phyloP scores from a whole-genome alignment of 2,113 vertebrate genomes.

The Benitochromis conjunctus region DNA sequence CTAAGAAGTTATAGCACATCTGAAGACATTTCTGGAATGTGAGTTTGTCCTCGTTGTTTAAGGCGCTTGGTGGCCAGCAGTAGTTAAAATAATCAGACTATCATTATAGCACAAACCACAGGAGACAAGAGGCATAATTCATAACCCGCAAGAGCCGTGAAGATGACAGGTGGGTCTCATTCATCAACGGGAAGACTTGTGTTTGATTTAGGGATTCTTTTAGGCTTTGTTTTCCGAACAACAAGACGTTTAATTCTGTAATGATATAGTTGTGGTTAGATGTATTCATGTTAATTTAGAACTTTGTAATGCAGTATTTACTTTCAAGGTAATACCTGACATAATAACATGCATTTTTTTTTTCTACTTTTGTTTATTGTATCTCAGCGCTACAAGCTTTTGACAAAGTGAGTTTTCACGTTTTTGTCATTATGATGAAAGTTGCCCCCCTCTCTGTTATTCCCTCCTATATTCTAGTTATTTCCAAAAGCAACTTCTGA shows the following conservation, averaged over 20 bases:
- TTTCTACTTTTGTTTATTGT: constrained; percentile 1
- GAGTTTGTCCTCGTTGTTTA: constrained; percentile 10
- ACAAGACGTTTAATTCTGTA: constrained; percentile 8
- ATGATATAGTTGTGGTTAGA: constrained; percentile 15
- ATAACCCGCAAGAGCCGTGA: constrained; percentile 17
- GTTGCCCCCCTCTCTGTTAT: neutral
- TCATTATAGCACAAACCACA: constrained; percentile 39
- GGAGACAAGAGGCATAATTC: constrained; percentile 46
- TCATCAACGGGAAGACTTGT: constrained; percentile 29
- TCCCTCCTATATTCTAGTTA: neutral
- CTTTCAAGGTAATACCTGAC: neutral
- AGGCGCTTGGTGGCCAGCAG: constrained; percentile 6
- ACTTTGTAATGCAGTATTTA: neutral
- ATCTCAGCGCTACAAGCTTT: neutral
- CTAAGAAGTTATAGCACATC: neutral
- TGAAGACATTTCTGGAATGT: constrained; percentile 41
- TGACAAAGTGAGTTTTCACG: neutral
- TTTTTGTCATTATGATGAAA: neutral
- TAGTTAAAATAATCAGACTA: constrained; percentile 48
- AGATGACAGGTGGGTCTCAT: constrained; percentile 29
- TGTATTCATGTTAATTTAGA: neutral
- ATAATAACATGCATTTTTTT: neutral
- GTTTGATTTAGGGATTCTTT: constrained; percentile 45
- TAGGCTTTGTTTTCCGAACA: constrained; percentile 16
- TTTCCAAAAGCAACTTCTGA: constrained; percentile 8